Evolutionary conservation across 2,113 vertebrate genomes (phyloP).

Genomic region (Coptodon rendalli): DNA sequence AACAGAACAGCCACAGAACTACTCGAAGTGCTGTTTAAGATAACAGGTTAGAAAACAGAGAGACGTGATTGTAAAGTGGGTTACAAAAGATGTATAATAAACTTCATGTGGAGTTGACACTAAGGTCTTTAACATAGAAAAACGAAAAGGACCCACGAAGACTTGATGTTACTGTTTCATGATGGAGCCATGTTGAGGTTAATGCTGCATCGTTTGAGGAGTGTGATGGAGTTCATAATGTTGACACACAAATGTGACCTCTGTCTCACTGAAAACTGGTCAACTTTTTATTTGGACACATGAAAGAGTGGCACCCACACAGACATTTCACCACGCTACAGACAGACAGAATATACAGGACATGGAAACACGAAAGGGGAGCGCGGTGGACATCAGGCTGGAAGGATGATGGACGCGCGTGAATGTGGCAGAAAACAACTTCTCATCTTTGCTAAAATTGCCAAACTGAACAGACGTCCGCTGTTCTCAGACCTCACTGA

Average conservation of each 20-base stretch:
- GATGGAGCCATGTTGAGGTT: neutral
- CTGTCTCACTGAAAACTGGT: neutral
- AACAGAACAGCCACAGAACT: neutral
- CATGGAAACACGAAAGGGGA: neutral
- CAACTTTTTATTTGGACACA: neutral
- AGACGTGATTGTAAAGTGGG: neutral
- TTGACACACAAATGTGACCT: neutral
- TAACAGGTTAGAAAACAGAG: neutral
- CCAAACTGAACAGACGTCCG: neutral
- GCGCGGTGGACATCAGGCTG: neutral
- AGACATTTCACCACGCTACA: neutral
- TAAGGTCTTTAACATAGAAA: neutral
- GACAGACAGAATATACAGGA: neutral
- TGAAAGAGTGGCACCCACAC: neutral
- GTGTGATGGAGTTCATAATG: neutral
- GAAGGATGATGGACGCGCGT: neutral
- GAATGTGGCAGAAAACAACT: neutral
- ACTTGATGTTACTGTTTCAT: neutral
- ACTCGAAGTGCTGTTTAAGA: neutral
- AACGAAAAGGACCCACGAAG: fast-evolving
- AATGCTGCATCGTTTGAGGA: neutral
- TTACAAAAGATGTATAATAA: neutral
- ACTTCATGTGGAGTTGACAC: neutral
- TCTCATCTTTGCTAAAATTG: neutral
- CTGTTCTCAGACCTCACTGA: neutral